phyloP scores from a whole-genome alignment of 1,140 invertebrate genomes.

The Aricia agestis region DNA sequence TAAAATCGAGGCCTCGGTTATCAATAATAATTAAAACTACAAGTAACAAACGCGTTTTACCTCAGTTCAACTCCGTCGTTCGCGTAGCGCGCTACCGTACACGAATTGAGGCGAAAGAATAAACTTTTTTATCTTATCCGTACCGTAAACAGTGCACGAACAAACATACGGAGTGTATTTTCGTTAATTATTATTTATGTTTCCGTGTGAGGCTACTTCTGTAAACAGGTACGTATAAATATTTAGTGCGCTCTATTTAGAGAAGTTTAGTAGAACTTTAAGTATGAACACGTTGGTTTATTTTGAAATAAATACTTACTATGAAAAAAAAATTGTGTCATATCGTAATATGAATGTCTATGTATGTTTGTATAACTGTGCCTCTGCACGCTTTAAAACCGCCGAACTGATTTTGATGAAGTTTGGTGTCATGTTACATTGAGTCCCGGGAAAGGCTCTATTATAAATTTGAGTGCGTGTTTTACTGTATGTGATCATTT shows the following conservation, averaged over 20 bases:
- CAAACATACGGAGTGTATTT: constrained; percentile 2
- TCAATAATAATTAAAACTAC: not conserved
- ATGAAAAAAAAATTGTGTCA: no score
- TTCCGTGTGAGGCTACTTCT: not conserved
- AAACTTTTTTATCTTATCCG: constrained; percentile 10
- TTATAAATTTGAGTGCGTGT: no score
- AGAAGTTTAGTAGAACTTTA: not conserved
- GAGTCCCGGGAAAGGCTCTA: no score
- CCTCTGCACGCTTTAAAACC: no score
- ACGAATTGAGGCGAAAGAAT: not conserved
- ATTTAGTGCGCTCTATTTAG: not conserved
- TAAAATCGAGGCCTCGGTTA: not conserved
- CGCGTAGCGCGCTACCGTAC: not conserved
- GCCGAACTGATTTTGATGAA: no score
- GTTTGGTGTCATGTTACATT: no score
- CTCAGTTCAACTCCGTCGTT: not conserved
- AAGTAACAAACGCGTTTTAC: not conserved
- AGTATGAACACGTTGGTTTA: not conserved
- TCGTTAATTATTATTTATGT: constrained; percentile 14
- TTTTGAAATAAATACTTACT: no score
- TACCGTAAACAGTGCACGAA: not conserved
- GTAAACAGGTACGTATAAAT: constrained; percentile 8
- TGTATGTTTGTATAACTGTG: no score
- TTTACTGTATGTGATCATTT: no score
- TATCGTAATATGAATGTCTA: no score